Evolutionary conservation across 2,113 vertebrate genomes (phyloP).

Genomic region (Mastomys natalensis): DNA sequence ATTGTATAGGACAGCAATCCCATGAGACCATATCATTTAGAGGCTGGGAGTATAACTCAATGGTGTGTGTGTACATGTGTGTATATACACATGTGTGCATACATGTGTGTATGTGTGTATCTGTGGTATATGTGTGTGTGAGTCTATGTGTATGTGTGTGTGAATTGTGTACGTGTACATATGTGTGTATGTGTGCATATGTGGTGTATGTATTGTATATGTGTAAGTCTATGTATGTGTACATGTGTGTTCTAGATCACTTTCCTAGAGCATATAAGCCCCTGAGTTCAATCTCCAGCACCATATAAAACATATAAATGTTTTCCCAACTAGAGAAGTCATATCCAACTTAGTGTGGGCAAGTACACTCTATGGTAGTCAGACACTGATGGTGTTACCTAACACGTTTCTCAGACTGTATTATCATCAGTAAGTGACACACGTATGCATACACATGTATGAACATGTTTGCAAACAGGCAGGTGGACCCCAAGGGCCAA

Average conservation of each 20-base stretch:
- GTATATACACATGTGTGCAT: no score
- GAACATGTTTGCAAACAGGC: background rate
- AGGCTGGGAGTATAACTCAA: background rate
- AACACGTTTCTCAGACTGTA: background rate
- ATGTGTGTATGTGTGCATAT: no score
- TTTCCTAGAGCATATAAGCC: background rate
- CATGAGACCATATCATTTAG: background rate
- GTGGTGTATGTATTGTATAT: background rate
- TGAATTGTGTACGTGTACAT: background rate
- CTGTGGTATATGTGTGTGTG: background rate
- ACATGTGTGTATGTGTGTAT: no score
- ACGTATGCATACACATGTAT: background rate
- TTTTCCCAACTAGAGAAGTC: background rate
- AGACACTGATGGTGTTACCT: background rate
- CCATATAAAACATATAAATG: background rate
- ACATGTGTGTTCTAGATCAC: background rate
- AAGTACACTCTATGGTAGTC: background rate
- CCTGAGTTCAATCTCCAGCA: background rate
- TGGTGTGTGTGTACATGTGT: background rate
- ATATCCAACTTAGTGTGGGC: background rate
- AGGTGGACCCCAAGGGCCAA: background rate
- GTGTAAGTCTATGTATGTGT: background rate
- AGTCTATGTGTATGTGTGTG: background rate
- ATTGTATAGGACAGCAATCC: background rate
- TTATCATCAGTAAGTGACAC: background rate